Conservation (phyloP, 2,888 invertebrate species). For the Ormyrus rosae region DNA sequence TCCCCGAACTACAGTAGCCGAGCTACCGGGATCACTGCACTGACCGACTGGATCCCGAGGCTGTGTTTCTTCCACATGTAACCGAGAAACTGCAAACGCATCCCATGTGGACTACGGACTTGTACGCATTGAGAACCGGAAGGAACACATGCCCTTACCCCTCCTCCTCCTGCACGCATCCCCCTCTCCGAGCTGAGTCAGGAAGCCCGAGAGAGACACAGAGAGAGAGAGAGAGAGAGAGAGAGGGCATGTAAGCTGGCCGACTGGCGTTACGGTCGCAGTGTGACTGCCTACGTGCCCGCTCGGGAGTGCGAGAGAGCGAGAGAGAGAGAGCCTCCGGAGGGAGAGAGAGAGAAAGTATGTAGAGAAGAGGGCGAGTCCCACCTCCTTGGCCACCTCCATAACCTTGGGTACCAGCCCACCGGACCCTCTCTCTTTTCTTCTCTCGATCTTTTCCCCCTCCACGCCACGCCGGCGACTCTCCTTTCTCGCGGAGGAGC, state of each 20-base stretch:
- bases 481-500: conserved; percentile 36
- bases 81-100: no score
- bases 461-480: conserved; percentile 33
- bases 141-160: neutral
- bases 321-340: conserved; percentile 34
- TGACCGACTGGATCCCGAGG: no score
- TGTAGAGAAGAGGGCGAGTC: conserved; percentile 63
- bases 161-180: conserved; percentile 1
- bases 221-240: conserved; percentile 22
- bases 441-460: conserved; percentile 58
- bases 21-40: no score
- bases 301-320: conserved; percentile 55
- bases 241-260: conserved; percentile 59
- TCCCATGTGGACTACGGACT: no score
- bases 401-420: conserved; percentile 74
- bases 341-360: conserved; percentile 39
- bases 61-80: no score
- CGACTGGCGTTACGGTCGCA: conserved; percentile 73
- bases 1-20: no score
- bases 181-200: conserved; percentile 17
- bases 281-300: conserved; percentile 73
- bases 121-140: no score
- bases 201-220: conserved; percentile 16
- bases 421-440: conserved; percentile 73
- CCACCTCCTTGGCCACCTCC: conserved; percentile 75